Percentiles rank a stretch among this genome's conserved stretches.
Evolutionary conservation across 1,140 invertebrate species (phyloP).

Genomic region (Drosophila bocqueti): DNA sequence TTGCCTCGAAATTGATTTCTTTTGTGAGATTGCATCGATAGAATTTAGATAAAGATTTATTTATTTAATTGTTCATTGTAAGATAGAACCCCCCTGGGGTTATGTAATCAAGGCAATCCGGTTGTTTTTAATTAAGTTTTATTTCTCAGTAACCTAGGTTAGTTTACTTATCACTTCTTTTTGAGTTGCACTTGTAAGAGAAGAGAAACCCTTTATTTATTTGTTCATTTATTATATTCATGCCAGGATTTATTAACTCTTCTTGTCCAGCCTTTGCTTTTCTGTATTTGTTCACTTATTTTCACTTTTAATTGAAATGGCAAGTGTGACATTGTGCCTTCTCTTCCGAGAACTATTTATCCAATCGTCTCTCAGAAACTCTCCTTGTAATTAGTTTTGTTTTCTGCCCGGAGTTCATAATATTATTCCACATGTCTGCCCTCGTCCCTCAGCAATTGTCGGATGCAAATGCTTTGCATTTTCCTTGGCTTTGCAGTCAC

Average conservation of each 20-base stretch:
- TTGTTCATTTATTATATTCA: conserved; percentile 10
- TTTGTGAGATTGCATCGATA: not conserved
- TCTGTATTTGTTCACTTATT: conserved; percentile 7
- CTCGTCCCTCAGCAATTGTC: conserved; percentile 49
- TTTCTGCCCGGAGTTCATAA: conserved; percentile 29
- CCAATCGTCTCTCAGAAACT: not conserved
- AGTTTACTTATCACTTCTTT: not conserved
- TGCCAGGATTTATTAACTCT: conserved; percentile 1
- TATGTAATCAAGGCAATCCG: not conserved
- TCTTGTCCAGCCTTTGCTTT: not conserved
- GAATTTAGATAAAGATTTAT: conserved; percentile 8
- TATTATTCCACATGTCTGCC: conserved; percentile 35
- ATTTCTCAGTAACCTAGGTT: not conserved
- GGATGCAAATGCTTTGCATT: conserved; percentile 54
- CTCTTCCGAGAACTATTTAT: not conserved
- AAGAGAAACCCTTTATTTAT: conserved; percentile 1
- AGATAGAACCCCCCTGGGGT: not conserved
- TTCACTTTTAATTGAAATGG: conserved; percentile 16
- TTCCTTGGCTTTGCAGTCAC: conserved; percentile 40
- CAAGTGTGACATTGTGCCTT: conserved; percentile 4
- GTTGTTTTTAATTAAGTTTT: conserved; percentile 2
- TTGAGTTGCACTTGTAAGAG: no score
- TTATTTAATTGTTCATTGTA: conserved; percentile 2
- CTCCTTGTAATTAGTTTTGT: conserved; percentile 31
- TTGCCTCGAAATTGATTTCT: not conserved